Percentiles rank a stretch among this genome's conserved stretches.
phyloP scores from a whole-genome alignment of 2,797 vertebrate genomes.

The Sebastes alutus region DNA sequence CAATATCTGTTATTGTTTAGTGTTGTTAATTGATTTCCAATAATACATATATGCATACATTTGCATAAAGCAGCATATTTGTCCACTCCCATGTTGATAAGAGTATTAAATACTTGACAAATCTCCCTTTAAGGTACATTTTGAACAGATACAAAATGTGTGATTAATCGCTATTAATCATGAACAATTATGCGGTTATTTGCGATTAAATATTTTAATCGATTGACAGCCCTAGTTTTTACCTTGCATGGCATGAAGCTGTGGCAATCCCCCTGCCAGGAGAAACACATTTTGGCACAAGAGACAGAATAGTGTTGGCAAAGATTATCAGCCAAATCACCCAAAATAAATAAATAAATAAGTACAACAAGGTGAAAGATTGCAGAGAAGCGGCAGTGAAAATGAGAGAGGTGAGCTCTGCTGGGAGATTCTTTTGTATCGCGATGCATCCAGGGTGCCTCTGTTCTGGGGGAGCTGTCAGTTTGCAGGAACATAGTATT shows the following conservation, averaged over 20 bases:
- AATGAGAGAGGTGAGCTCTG: constrained; percentile 1
- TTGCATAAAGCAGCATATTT: too few relatives aligned
- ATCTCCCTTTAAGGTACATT: too few relatives aligned
- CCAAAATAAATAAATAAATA: not conserved
- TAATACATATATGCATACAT: too few relatives aligned
- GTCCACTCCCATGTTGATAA: too few relatives aligned
- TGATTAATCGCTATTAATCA: too few relatives aligned
- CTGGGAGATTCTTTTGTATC: not conserved
- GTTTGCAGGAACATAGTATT: constrained; percentile 15
- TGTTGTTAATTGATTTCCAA: too few relatives aligned
- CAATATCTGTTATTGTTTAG: too few relatives aligned
- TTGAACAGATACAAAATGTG: too few relatives aligned
- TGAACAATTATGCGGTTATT: too few relatives aligned
- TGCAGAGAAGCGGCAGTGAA: not conserved
- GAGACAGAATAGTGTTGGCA: not conserved
- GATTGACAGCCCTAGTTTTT: too few relatives aligned
- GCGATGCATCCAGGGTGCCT: not conserved
- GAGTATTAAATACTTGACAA: too few relatives aligned
- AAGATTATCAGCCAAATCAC: not conserved
- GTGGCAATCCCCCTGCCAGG: not conserved
- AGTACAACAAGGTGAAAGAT: not conserved
- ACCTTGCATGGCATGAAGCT: not conserved
- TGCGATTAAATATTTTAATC: too few relatives aligned
- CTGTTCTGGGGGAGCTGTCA: constrained; percentile 19
- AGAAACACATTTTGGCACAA: not conserved